These are phyloP conservation scores for Channa argus DNA, from an alignment of 2,113 vertebrate genomes.

Conservation along the genomic window DNA sequence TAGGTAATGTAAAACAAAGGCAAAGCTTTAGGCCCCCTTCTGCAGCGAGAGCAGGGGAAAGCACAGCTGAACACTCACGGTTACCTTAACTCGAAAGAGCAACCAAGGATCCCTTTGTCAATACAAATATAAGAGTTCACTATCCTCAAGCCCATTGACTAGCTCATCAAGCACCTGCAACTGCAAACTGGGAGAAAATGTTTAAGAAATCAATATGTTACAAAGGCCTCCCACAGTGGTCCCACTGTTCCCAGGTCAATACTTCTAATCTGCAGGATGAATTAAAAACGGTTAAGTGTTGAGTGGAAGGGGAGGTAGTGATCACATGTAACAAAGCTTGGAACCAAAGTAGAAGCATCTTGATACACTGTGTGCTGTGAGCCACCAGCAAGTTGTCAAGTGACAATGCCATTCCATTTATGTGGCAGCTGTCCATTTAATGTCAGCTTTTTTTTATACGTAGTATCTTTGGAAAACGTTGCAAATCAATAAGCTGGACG, in stretches of 20 bases:
- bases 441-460: neutral
- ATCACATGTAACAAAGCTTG: too few species aligned
- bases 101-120: conserved; percentile 23
- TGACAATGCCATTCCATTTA: too few species aligned
- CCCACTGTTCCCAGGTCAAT: neutral
- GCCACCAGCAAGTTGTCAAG: too few species aligned
- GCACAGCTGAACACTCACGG: conserved; percentile 13
- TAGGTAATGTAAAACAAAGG: neutral
- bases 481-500: neutral
- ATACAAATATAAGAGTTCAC: conserved; percentile 19
- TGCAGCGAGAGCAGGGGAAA: conserved; percentile 1
- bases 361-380: too few species aligned
- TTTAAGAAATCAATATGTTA: conserved; percentile 30
- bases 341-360: too few species aligned
- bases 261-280: conserved; percentile 1
- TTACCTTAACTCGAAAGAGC: conserved; percentile 46
- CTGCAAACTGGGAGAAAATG: conserved; percentile 21
- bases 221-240: neutral
- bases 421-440: neutral
- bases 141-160: conserved; percentile 20
- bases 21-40: conserved; percentile 6
- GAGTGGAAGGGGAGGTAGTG: too few species aligned
- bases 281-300: neutral
- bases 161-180: conserved; percentile 30
- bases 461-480: neutral